Base-by-base conservation (phyloP, 2,797 vertebrate species). In the Labeo calbasu region DNA sequence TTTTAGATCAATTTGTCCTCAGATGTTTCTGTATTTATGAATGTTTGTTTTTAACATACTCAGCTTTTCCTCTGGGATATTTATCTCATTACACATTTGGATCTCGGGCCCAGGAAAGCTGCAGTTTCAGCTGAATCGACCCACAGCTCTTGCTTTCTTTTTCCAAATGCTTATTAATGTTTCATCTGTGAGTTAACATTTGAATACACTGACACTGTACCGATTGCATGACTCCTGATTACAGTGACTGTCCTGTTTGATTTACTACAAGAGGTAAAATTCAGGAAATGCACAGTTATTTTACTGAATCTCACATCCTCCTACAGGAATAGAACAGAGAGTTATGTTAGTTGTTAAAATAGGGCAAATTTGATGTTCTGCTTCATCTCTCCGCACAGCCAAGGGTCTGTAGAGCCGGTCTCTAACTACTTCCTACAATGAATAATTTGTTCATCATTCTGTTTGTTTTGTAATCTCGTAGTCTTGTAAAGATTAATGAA, bases 381-480 rank as follows among this genome's bases (percentile, higher is more conserved):
- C 55, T 61, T 43, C 83, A 80, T 80, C 77, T 68, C 48, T 21
- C 28, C 1, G 59, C 21, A 65, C 32, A 73, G 77, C 61, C 68
- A 63, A 72, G 71, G 69, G 69, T 85, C 69, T 78, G 70, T 68
- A 50, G 12, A 75, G 61, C 48, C 23, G 4, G 14, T 73, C 70
- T 57, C 28, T 70, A 84, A 84, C 46, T 73, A 73, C 63, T 76
- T 76, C 66, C 71, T 68, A 81, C 70, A 81, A 66, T 81, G 50
- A 65, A 73, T 85, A 57, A 57, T 73, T 83, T 61, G 57, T 75
- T 75, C 46, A 66, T 84, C 63, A 43, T 36, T 71, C 69, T 57
- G 75, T 86, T 83, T 86, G 80, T 80, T 80, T 80, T 85, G 83
- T 66, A 85, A 75, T 79, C 70, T 82, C 3, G 50, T 80, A 68